Conservation (phyloP, 2,888 invertebrate species). For the Ochropleura plecta region DNA sequence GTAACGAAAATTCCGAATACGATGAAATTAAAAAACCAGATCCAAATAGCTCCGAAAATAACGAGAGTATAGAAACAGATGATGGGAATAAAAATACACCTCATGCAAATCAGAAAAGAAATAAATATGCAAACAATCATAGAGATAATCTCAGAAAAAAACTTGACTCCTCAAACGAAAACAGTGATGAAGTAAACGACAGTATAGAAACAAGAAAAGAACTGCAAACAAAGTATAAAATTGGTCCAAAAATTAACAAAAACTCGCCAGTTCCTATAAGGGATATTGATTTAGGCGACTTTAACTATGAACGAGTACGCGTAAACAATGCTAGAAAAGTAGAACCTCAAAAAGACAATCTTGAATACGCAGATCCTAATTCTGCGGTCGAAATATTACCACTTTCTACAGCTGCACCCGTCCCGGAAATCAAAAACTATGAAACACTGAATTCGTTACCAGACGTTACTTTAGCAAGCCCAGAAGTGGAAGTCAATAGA, state of each 20-base stretch:
- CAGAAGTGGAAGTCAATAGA: constrained; percentile 61
- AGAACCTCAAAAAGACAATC: constrained; percentile 69
- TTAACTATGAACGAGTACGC: constrained; percentile 78
- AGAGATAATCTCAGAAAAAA: constrained; percentile 29
- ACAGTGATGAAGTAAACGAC: constrained; percentile 46
- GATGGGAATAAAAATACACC: constrained; percentile 32
- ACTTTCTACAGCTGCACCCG: constrained; percentile 59
- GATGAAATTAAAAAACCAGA: constrained; percentile 36
- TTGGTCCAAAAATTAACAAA: constrained; percentile 21
- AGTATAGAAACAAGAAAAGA: constrained; percentile 19
- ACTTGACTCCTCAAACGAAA: constrained; percentile 56
- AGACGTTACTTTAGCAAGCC: constrained; percentile 36
- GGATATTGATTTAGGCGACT: constrained; percentile 78
- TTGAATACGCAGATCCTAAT: constrained; percentile 66
- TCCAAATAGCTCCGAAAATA: constrained; percentile 45
- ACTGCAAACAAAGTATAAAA: constrained; percentile 35
- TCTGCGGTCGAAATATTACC: constrained; percentile 64
- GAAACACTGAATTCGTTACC: constrained; percentile 37
- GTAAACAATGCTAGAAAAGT: constrained; percentile 75
- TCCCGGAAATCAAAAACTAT: constrained; percentile 52
- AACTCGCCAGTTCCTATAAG: constrained; percentile 67
- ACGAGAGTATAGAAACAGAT: constrained; percentile 49
- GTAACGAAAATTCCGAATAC: constrained; percentile 44
- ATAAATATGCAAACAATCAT: constrained; percentile 56
- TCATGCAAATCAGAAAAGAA: constrained; percentile 54